Evolutionary conservation across 2,113 vertebrate genomes (phyloP).

Genomic region (Pseudorasbora parva): DNA sequence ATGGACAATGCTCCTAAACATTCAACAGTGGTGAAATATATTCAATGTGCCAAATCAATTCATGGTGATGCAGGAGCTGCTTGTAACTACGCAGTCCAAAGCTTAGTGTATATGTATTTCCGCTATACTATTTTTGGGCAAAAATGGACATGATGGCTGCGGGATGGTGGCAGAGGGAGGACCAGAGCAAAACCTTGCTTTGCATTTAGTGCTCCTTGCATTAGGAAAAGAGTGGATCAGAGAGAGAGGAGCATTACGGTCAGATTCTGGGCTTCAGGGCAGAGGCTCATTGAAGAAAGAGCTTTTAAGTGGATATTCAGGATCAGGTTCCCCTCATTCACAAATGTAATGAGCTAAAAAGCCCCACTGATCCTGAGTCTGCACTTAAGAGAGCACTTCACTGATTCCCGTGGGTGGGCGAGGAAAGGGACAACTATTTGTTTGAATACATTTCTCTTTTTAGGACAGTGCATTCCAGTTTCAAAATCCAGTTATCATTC

Average conservation of each 20-base stretch:
- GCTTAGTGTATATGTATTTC: not conserved
- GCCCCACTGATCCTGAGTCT: slow-evolving; percentile 44
- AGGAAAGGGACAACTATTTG: slow-evolving; percentile 38
- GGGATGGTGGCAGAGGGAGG: slow-evolving; percentile 18
- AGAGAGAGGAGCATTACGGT: slow-evolving; percentile 11
- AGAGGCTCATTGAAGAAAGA: slow-evolving; percentile 17
- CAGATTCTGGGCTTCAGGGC: slow-evolving; percentile 41
- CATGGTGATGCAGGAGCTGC: not conserved
- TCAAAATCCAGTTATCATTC: slow-evolving; percentile 52
- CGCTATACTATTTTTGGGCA: not conserved
- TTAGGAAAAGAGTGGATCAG: slow-evolving; percentile 20
- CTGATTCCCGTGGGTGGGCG: slow-evolving; percentile 11
- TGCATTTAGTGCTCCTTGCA: slow-evolving; percentile 33
- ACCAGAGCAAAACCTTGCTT: slow-evolving; percentile 48
- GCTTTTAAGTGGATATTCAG: slow-evolving; percentile 39
- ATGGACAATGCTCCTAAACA: slow-evolving; percentile 28
- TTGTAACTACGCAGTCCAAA: not conserved
- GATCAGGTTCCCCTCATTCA: slow-evolving; percentile 39
- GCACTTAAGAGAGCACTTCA: slow-evolving; percentile 45
- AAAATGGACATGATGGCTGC: not conserved
- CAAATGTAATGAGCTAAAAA: slow-evolving; percentile 36
- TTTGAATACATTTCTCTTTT: slow-evolving; percentile 49
- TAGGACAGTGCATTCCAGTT: slow-evolving; percentile 54
- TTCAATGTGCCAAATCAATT: slow-evolving; percentile 33
- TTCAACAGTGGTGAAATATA: slow-evolving; percentile 29